Conservation (phyloP, 2,113 vertebrate species). For the Lathamus discolor region DNA sequence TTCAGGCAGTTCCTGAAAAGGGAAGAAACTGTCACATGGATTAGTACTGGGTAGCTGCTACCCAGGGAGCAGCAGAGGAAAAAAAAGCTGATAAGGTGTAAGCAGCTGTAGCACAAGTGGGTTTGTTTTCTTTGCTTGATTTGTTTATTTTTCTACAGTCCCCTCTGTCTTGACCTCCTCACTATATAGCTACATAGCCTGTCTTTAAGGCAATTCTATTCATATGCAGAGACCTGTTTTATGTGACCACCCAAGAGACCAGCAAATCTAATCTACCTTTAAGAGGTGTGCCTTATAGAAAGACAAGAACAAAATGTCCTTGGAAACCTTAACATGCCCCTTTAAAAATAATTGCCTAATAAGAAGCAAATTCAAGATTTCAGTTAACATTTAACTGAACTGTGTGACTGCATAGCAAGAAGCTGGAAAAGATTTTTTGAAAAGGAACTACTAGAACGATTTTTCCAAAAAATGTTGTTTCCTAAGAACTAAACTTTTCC, state of each 20-base stretch:
- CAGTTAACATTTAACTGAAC: background rate
- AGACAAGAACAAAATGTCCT: background rate
- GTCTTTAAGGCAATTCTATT: background rate
- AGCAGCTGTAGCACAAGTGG: background rate
- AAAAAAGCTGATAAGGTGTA: background rate
- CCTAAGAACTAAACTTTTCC: background rate
- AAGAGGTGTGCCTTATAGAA: background rate
- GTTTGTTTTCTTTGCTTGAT: slow-evolving; percentile 43
- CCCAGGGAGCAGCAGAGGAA: background rate
- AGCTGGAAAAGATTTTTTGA: background rate
- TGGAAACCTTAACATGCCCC: background rate
- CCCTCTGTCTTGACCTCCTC: background rate
- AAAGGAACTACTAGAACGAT: background rate
- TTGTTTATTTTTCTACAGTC: slow-evolving; percentile 36
- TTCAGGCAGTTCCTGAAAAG: background rate
- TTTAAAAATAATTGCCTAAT: background rate
- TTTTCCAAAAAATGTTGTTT: background rate
- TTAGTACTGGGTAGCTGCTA: background rate
- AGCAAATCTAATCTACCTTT: background rate
- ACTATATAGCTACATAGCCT: background rate
- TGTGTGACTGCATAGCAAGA: background rate
- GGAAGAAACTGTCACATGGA: background rate
- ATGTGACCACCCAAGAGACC: slow-evolving; percentile 17
- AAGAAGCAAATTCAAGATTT: background rate
- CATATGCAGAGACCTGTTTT: background rate